Conservation (phyloP, 2,797 vertebrate species). For the Malacoctenus gilli region DNA sequence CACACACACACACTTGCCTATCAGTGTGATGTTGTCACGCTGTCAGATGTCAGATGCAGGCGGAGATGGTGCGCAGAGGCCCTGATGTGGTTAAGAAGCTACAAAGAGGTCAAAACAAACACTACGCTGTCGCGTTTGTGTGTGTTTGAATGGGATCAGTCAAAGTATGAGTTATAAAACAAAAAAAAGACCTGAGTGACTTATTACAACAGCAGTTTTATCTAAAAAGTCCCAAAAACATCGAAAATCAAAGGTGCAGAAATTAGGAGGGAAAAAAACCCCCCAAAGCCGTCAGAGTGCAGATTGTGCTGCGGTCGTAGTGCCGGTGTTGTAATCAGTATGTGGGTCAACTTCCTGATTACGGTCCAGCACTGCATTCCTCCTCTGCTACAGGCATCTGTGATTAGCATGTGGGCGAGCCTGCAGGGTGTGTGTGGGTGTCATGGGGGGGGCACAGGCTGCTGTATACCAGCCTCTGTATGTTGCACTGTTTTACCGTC, state of each 20-base stretch:
- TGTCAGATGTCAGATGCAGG: constrained; percentile 41
- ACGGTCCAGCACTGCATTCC: constrained; percentile 56
- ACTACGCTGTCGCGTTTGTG: constrained; percentile 44
- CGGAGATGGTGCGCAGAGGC: constrained; percentile 29
- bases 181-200: too few species aligned
- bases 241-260: constrained; percentile 8
- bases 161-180: constrained; percentile 17
- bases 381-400: constrained; percentile 36
- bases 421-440: constrained; percentile 20
- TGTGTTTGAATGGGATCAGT: constrained; percentile 22
- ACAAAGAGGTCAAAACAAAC: constrained; percentile 37
- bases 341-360: constrained; percentile 62
- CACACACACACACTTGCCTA: too few species aligned
- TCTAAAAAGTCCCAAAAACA: constrained; percentile 1
- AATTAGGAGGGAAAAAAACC: background rate
- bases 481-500: background rate
- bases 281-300: constrained; percentile 11
- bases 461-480: background rate
- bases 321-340: constrained; percentile 44
- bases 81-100: constrained; percentile 51
- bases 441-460: background rate
- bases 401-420: constrained; percentile 59
- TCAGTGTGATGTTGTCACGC: constrained; percentile 27
- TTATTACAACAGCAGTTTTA: background rate
- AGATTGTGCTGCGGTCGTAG: constrained; percentile 3